Conservation (phyloP, 2,888 invertebrate genomes). For the Drosophila trichaetosa region DNA sequence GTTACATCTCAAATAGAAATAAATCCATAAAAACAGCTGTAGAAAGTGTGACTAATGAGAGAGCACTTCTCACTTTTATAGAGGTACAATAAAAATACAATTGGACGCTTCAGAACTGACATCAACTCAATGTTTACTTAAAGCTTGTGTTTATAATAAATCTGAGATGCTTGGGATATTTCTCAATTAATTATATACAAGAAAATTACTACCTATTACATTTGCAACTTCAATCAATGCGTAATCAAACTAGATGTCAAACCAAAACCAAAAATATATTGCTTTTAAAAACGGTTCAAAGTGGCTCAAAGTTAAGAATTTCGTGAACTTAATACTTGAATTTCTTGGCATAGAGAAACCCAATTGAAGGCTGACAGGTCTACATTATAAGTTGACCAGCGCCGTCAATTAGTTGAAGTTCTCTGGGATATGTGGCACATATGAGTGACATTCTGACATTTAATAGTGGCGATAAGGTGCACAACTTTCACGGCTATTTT, state of each 20-base stretch:
- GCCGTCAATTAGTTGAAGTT: conserved; percentile 44
- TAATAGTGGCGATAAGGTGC: conserved; percentile 51
- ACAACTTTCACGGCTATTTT: conserved; percentile 54
- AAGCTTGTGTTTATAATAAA: background rate
- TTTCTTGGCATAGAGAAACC: background rate
- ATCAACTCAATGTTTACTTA: background rate
- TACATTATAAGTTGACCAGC: conserved; percentile 28
- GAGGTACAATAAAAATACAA: background rate
- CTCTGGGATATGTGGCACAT: background rate
- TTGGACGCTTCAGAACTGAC: background rate
- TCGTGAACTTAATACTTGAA: background rate
- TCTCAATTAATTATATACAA: background rate
- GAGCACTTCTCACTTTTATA: conserved; percentile 13
- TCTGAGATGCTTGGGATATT: background rate
- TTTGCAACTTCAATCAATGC: background rate
- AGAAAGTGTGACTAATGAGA: conserved; percentile 16
- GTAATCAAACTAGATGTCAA: no score
- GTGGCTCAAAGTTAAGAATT: background rate
- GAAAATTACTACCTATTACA: no score
- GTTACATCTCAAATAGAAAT: conserved; percentile 23
- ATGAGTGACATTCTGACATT: conserved; percentile 39
- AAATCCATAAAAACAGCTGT: conserved; percentile 19
- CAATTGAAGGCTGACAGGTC: conserved; percentile 20
- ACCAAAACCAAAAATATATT: background rate
- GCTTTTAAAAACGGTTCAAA: background rate